A percentile compares a stretch with the other conserved stretches of the same genome.
Conservation (phyloP, 2,113 vertebrate species). For the Melanocharis versteri region DNA sequence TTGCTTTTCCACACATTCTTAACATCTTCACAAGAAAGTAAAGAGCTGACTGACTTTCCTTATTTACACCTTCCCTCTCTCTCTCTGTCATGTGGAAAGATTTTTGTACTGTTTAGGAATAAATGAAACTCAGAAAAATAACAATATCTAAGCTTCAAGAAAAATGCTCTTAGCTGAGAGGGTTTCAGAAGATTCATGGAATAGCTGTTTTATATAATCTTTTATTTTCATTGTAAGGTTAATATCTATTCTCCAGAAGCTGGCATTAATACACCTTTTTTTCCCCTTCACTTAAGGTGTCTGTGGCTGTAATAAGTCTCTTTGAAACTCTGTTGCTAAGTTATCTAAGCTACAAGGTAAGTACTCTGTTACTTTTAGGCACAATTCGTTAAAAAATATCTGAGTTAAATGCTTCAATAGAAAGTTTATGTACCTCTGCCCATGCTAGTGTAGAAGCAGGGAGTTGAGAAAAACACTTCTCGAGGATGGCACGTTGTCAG, state of each 20-base stretch:
- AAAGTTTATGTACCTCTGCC: neutral
- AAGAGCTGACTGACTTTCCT: neutral
- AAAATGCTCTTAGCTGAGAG: neutral
- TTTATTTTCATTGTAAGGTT: neutral
- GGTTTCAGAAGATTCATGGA: neutral
- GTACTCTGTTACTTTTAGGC: neutral
- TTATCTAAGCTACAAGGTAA: slow-evolving; percentile 85
- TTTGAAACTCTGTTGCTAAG: slow-evolving; percentile 81
- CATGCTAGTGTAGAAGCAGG: neutral
- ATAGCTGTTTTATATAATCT: neutral
- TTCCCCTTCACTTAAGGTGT: slow-evolving; percentile 70
- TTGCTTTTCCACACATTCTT: neutral
- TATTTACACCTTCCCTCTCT: neutral
- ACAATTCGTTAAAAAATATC: neutral
- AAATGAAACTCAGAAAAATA: neutral
- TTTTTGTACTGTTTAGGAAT: neutral
- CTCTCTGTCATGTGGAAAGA: neutral
- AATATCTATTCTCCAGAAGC: neutral
- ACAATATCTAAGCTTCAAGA: neutral
- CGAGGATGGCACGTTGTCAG: neutral
- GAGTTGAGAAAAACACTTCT: neutral
- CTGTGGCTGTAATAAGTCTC: slow-evolving; percentile 82
- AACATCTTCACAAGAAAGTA: neutral
- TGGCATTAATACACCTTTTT: neutral
- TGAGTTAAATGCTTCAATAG: neutral